phyloP scores from a whole-genome alignment of 2,113 vertebrate genomes.

The Oxyruncus cristatus region DNA sequence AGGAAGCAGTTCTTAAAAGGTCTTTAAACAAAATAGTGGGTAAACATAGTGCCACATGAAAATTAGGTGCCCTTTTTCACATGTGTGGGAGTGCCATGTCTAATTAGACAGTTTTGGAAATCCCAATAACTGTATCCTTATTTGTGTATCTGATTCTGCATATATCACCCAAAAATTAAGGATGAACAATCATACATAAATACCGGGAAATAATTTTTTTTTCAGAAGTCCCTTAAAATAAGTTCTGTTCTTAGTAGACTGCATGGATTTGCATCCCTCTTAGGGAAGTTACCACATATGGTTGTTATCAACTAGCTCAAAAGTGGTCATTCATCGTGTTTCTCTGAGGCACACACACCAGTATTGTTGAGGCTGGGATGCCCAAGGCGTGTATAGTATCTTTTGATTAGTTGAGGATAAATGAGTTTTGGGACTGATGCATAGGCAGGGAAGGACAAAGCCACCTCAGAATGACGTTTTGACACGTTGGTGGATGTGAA shows the following conservation, averaged over 20 bases:
- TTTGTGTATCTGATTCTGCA: neutral
- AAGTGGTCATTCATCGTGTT: neutral
- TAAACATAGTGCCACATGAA: neutral
- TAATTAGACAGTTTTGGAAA: neutral
- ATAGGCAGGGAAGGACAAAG: neutral
- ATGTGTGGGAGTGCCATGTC: neutral
- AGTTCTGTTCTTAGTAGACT: neutral
- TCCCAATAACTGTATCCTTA: neutral
- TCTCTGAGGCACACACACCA: neutral
- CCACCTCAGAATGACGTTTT: neutral
- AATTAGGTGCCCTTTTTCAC: neutral
- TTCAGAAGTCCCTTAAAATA: neutral
- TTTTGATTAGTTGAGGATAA: neutral
- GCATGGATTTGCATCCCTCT: neutral
- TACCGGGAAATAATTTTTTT: neutral
- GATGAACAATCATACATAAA: neutral
- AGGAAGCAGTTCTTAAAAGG: neutral
- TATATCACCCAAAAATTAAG: accelerated
- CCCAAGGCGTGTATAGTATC: accelerated
- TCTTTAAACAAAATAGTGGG: neutral
- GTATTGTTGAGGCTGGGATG: neutral
- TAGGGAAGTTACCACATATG: neutral
- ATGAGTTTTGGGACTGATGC: neutral
- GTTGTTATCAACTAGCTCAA: neutral
- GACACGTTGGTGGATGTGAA: neutral